These are phyloP conservation scores for Aphidoletes aphidimyza DNA, from an alignment of 2,888 invertebrate genomes.

Conservation along the genomic window DNA sequence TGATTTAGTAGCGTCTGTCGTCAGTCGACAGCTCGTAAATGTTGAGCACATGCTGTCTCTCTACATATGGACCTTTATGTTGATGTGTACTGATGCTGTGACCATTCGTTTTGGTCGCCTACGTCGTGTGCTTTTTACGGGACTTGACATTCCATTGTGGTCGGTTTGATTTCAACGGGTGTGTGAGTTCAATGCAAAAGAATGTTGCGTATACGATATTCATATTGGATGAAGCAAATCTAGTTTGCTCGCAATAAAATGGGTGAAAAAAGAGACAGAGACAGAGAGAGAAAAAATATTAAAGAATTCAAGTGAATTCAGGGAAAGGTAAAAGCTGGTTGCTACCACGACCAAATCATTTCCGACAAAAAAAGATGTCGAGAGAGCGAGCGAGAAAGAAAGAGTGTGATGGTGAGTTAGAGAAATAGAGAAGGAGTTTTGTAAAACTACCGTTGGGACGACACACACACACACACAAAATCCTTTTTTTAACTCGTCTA, in stretches of 20 bases:
- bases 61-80: constrained; percentile 50
- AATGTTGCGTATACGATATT: constrained; percentile 28
- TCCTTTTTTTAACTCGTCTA: not conserved
- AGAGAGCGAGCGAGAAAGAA: not conserved
- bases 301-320: not conserved
- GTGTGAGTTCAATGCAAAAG: not conserved
- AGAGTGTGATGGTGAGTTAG: not conserved
- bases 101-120: constrained; percentile 6
- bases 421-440: not conserved
- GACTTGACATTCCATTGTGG: not conserved
- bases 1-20: constrained; percentile 33
- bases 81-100: constrained; percentile 32
- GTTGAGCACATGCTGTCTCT: not conserved
- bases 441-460: constrained; percentile 48
- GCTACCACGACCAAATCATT: not conserved
- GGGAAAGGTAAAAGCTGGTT: too few relatives aligned
- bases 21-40: constrained; percentile 35
- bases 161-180: constrained; percentile 2
- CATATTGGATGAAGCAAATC: constrained; percentile 26
- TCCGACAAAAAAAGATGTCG: not conserved
- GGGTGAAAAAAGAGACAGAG: not conserved
- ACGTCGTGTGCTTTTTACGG: not conserved
- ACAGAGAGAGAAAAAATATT: not conserved
- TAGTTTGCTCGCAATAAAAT: not conserved
- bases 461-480: too few relatives aligned